These are phyloP conservation scores for Calosoma granatense DNA, from an alignment of 1,140 invertebrate species.

Conservation along the genomic window DNA sequence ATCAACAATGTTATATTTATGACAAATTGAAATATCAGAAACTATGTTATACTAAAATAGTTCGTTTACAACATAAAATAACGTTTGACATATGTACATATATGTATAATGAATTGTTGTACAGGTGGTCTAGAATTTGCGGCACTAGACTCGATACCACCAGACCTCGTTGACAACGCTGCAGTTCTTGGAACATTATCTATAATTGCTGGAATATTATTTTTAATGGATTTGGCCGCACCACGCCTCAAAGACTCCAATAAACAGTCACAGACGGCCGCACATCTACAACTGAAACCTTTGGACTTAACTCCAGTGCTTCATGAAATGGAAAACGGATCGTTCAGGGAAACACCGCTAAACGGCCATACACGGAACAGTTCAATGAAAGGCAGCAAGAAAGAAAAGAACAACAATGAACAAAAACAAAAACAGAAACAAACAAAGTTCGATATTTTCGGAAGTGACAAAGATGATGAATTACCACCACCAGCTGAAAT, in stretches of 20 bases:
- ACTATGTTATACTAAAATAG: too few species aligned
- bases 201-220: conserved; percentile 53
- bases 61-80: too few species aligned
- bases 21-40: too few species aligned
- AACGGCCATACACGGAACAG: not conserved
- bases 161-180: conserved; percentile 55
- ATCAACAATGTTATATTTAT: too few species aligned
- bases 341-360: conserved; percentile 2
- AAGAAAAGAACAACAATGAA: conserved; percentile 13
- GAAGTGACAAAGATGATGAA: conserved; percentile 25
- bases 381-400: conserved; percentile 18
- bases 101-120: too few species aligned
- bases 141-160: conserved; percentile 56
- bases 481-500: conserved; percentile 17
- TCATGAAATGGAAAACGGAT: conserved; percentile 11
- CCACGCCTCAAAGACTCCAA: conserved; percentile 35
- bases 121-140: conserved; percentile 52
- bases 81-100: too few species aligned
- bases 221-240: conserved; percentile 52
- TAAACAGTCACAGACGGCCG: conserved; percentile 30
- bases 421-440: conserved; percentile 22
- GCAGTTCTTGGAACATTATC: conserved; percentile 56
- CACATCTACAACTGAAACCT: conserved; percentile 18
- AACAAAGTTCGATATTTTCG: conserved; percentile 26
- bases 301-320: conserved; percentile 15